Conservation (phyloP, 2,113 vertebrate genomes). For the Penelope pileata region DNA sequence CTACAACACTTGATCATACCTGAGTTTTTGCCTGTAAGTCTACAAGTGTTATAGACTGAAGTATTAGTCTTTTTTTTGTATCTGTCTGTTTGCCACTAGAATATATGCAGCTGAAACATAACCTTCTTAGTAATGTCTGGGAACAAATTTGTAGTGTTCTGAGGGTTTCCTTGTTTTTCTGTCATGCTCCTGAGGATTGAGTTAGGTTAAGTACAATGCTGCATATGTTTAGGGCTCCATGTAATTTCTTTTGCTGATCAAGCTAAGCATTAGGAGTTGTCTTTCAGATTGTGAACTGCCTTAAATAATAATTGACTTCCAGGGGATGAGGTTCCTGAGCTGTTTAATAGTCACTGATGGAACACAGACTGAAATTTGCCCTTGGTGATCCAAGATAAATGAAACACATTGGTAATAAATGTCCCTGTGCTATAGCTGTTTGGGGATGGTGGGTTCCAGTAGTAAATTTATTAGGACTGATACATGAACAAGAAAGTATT, state of each 20-base stretch:
- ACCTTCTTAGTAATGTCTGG: background rate
- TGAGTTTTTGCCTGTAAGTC: background rate
- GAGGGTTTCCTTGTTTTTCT: background rate
- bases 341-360: too few species aligned
- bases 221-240: fast-evolving
- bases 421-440: too few species aligned
- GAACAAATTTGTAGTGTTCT: background rate
- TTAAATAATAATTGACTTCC: background rate
- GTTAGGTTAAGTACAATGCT: fast-evolving
- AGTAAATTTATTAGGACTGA: background rate
- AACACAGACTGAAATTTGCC: background rate
- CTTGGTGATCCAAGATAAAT: background rate
- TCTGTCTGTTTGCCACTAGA: background rate
- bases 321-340: background rate
- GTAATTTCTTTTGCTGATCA: background rate
- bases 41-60: background rate
- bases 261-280: background rate
- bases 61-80: background rate
- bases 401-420: background rate
- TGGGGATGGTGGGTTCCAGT: background rate
- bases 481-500: background rate
- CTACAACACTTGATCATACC: background rate
- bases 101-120: background rate
- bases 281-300: background rate
- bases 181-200: background rate